A percentile compares a stretch with the other conserved stretches of the same genome.
phyloP scores from a whole-genome alignment of 2,113 vertebrate species.

The Cottus gobio region DNA sequence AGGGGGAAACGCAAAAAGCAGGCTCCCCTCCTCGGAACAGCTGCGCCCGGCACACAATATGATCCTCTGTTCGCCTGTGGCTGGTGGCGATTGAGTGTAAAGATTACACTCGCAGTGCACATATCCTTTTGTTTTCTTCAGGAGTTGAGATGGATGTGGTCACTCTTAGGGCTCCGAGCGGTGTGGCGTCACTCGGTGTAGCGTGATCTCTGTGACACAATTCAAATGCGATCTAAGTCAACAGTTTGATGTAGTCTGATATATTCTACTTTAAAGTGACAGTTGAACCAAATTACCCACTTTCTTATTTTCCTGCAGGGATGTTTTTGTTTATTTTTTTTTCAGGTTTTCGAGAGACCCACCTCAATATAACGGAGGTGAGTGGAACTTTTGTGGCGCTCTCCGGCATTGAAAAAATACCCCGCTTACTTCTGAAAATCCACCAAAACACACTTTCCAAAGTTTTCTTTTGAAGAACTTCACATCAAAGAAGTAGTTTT shows the following conservation, averaged over 20 bases:
- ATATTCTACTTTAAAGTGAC: neutral
- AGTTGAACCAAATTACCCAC: neutral
- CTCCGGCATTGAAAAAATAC: neutral
- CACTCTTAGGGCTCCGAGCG: neutral
- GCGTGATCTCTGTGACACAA: constrained; percentile 1
- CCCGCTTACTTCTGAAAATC: neutral
- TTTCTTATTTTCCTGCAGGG: neutral
- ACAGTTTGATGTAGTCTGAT: neutral
- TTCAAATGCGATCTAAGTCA: constrained; percentile 13
- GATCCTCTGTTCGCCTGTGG: constrained; percentile 68
- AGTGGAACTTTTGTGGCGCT: neutral
- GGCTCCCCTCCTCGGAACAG: constrained; percentile 65
- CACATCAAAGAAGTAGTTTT: neutral
- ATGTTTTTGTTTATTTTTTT: neutral
- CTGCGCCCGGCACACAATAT: constrained; percentile 71
- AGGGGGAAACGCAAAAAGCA: constrained; percentile 54
- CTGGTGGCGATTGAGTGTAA: constrained; percentile 63
- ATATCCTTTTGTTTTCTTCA: constrained; percentile 64
- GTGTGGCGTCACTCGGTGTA: neutral
- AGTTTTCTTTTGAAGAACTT: neutral
- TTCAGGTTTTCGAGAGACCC: neutral
- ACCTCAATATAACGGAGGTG: neutral
- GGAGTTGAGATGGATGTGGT: constrained; percentile 46
- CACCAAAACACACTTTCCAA: neutral
- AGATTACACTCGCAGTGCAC: constrained; percentile 45